A percentile compares a stretch with the other conserved stretches of the same genome.
These are phyloP conservation scores for Brenthis hecate DNA, from an alignment of 2,888 invertebrate species.

Conservation along the genomic window DNA sequence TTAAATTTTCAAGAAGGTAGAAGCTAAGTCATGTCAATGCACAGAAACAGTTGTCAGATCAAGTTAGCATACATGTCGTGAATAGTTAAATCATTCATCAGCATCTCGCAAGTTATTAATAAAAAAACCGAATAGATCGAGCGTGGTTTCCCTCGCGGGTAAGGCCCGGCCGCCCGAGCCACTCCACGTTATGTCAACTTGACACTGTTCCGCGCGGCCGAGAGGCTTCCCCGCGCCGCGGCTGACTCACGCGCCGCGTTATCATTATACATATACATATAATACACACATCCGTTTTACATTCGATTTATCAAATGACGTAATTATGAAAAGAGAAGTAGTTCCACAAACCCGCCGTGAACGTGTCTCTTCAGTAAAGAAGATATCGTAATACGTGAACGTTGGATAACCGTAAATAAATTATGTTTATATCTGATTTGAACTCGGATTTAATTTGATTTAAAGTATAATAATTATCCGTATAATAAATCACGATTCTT, in stretches of 20 bases:
- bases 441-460: neutral
- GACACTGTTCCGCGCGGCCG: conserved; percentile 7
- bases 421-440: neutral
- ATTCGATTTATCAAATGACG: too few relatives aligned
- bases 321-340: neutral
- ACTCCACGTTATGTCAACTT: conserved; percentile 10
- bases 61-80: too few relatives aligned
- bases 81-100: neutral
- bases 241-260: neutral
- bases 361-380: too few relatives aligned
- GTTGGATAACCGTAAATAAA: too few relatives aligned
- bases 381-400: too few relatives aligned
- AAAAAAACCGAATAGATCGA: neutral
- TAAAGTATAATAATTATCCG: neutral
- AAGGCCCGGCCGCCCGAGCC: conserved; percentile 24
- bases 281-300: neutral
- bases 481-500: neutral
- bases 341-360: neutral
- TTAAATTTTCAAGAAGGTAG: too few relatives aligned
- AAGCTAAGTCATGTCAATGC: too few relatives aligned
- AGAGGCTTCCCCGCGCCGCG: conserved; percentile 19
- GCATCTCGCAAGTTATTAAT: neutral
- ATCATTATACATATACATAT: neutral
- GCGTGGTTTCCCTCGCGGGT: conserved; percentile 1
- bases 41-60: too few relatives aligned